These are phyloP conservation scores for Acestrorhynchus altus DNA, from an alignment of 2,797 vertebrate species.

Conservation along the genomic window DNA sequence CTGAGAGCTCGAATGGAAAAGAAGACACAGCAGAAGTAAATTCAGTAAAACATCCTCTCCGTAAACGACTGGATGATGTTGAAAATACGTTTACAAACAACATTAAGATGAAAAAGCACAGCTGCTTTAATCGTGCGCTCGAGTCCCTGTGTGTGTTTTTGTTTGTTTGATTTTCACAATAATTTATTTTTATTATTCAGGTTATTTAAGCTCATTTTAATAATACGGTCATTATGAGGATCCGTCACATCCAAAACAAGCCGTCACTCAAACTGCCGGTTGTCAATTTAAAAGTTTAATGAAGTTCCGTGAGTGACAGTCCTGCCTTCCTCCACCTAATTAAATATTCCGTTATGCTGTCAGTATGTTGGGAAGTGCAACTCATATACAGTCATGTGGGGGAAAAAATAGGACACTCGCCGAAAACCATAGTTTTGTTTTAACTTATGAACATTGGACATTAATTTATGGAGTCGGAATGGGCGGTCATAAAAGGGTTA, in stretches of 20 bases:
- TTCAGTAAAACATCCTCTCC: not conserved
- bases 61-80: too few species aligned
- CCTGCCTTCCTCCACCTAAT: not conserved
- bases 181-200: constrained; percentile 20
- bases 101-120: not conserved
- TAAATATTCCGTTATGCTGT: not conserved
- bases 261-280: constrained; percentile 12
- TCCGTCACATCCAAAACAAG: not conserved
- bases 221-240: constrained; percentile 17
- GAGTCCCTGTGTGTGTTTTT: not conserved
- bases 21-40: not conserved
- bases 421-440: too few species aligned
- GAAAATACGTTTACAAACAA: too few species aligned
- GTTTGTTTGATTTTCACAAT: not conserved
- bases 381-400: too few species aligned
- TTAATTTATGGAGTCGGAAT: too few species aligned
- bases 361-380: too few species aligned
- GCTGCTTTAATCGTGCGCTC: too few species aligned
- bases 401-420: too few species aligned
- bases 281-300: constrained; percentile 22
- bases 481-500: not conserved
- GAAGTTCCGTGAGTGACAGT: not conserved
- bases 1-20: not conserved
- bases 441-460: too few species aligned
- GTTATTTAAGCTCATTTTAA: constrained; percentile 32